Evolutionary conservation across 2,113 vertebrate species (phyloP).

Genomic region (Brienomyrus longianalis): DNA sequence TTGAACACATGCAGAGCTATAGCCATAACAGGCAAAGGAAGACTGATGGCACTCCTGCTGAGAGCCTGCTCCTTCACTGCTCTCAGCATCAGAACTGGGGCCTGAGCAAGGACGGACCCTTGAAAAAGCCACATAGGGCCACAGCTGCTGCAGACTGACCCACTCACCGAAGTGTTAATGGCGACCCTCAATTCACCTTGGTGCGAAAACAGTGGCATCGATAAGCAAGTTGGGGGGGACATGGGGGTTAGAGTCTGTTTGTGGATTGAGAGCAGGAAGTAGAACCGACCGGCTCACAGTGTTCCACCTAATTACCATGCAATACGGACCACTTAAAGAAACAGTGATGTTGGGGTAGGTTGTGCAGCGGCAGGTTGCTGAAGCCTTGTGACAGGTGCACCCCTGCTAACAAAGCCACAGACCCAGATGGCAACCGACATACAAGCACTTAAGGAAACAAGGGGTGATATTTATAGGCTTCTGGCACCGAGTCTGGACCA

Average conservation of each 20-base stretch:
- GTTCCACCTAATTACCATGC: neutral
- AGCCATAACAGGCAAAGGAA: neutral
- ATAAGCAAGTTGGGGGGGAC: neutral
- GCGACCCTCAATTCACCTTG: neutral
- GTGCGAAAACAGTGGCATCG: neutral
- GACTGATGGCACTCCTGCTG: neutral
- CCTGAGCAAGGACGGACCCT: neutral
- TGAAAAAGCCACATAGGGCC: too few species aligned
- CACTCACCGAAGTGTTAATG: neutral
- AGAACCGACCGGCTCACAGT: neutral
- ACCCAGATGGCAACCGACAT: conserved; percentile 19
- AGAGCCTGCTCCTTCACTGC: neutral
- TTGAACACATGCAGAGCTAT: neutral
- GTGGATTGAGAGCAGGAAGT: neutral
- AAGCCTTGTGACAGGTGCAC: conserved; percentile 13
- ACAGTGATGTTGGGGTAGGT: neutral
- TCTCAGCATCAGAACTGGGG: neutral
- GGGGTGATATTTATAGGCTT: neutral
- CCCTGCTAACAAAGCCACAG: neutral
- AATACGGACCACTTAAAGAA: neutral
- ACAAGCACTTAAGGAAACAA: conserved; percentile 16
- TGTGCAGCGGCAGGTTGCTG: neutral
- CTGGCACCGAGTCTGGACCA: neutral
- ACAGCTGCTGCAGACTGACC: neutral
- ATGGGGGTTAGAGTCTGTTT: neutral